Percentiles rank a stretch among this genome's conserved stretches.
Conservation (phyloP, 2,888 invertebrate genomes). For the Salpingus planirostris region DNA sequence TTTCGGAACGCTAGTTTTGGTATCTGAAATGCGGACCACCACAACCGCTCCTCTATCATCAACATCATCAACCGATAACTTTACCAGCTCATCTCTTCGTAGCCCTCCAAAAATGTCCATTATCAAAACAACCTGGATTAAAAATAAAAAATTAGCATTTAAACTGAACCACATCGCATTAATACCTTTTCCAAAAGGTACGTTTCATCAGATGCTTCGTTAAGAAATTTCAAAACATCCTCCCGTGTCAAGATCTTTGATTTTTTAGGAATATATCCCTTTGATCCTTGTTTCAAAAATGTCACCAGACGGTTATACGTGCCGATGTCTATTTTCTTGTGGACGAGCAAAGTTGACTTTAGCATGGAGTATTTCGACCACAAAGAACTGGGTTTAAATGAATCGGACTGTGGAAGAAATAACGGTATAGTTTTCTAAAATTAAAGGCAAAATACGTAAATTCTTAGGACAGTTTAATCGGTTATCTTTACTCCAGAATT, state of each 20-base stretch:
- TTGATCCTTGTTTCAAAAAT: conserved; percentile 16
- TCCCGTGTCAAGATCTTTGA: conserved; percentile 17
- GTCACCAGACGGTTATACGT: conserved; percentile 10
- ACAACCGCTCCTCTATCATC: conserved; percentile 14
- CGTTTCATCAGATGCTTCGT: conserved; percentile 15
- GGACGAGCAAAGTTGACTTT: conserved; percentile 4
- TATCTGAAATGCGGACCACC: conserved; percentile 13
- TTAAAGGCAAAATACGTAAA: too few relatives aligned
- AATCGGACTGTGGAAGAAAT: not conserved
- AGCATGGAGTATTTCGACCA: not conserved
- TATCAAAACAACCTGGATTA: conserved; percentile 14
- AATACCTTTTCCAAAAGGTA: conserved; percentile 13
- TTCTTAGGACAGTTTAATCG: too few relatives aligned
- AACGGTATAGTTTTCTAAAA: too few relatives aligned
- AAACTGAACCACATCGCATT: conserved; percentile 1
- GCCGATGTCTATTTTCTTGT: conserved; percentile 15
- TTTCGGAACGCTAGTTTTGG: conserved; percentile 8
- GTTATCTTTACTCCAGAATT: too few relatives aligned
- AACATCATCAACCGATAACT: conserved; percentile 13
- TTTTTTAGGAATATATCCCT: conserved; percentile 17
- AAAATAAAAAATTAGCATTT: too few relatives aligned
- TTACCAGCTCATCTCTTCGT: conserved; percentile 16
- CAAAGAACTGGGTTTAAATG: not conserved
- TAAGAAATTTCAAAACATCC: conserved; percentile 15
- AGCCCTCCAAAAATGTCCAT: conserved; percentile 16